phyloP scores from a whole-genome alignment of 2,797 vertebrate genomes.

The Chelmon rostratus region DNA sequence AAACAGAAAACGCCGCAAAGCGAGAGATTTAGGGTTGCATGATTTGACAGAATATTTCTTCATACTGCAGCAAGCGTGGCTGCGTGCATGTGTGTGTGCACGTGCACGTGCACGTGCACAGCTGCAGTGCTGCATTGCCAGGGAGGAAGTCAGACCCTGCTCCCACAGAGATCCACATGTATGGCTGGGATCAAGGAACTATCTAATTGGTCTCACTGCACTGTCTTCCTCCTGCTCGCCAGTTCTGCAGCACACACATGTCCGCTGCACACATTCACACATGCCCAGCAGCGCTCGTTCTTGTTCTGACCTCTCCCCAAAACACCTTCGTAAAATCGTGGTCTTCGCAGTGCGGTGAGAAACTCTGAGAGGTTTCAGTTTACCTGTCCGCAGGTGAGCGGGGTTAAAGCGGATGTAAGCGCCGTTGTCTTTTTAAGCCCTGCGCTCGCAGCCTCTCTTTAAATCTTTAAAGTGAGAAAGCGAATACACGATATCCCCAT shows the following conservation, averaged over 20 bases:
- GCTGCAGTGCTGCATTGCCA: slow-evolving; percentile 40
- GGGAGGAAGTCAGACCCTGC: slow-evolving; percentile 40
- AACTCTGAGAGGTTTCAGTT: slow-evolving; percentile 8
- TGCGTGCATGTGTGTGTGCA: not conserved
- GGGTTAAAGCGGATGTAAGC: slow-evolving; percentile 4
- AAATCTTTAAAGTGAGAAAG: slow-evolving; percentile 66
- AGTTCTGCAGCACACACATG: slow-evolving; percentile 26
- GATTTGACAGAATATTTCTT: slow-evolving; percentile 38
- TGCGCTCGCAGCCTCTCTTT: slow-evolving; percentile 33
- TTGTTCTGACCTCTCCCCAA: not conserved
- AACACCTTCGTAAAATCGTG: not conserved
- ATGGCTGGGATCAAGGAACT: slow-evolving; percentile 54
- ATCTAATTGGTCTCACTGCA: slow-evolving; percentile 72
- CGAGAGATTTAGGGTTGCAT: slow-evolving; percentile 11
- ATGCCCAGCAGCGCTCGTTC: not conserved
- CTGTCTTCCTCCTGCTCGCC: slow-evolving; percentile 23
- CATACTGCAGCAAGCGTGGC: slow-evolving; percentile 30
- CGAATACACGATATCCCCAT: slow-evolving; percentile 35
- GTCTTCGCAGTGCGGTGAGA: not conserved
- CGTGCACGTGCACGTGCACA: not conserved
- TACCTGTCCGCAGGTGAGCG: slow-evolving; percentile 43
- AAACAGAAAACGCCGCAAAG: slow-evolving; percentile 46
- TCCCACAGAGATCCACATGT: slow-evolving; percentile 40
- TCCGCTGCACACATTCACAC: not conserved
- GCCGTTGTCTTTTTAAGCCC: slow-evolving; percentile 57